Conservation (phyloP, 2,888 invertebrate species). For the Lysandra coridon region DNA sequence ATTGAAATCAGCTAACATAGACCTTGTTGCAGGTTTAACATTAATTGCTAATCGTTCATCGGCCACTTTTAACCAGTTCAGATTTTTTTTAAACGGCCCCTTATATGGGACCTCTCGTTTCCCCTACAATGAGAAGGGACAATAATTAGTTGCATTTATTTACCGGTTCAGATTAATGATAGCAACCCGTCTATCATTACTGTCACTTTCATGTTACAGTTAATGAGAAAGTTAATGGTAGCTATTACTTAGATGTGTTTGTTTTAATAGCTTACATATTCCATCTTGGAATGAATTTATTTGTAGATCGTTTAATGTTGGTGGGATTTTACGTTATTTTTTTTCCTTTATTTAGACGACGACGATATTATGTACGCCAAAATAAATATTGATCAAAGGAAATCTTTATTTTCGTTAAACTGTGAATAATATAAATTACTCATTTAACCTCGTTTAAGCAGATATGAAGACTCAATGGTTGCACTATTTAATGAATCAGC, state of each 20-base stretch:
- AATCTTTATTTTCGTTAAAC: not conserved
- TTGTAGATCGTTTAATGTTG: not conserved
- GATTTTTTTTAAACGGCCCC: not conserved
- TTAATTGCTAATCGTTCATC: not conserved
- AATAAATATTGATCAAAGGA: not conserved
- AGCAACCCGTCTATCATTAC: not conserved
- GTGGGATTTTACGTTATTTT: not conserved
- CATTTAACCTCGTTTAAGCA: not conserved
- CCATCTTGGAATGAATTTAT: not conserved
- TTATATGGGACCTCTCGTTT: too few relatives aligned
- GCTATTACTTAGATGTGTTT: not conserved
- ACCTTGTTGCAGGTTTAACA: not conserved
- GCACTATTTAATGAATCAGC: not conserved
- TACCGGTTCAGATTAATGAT: constrained; percentile 8
- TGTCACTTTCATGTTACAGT: not conserved
- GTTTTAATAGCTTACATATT: not conserved
- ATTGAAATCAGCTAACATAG: not conserved
- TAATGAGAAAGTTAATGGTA: not conserved
- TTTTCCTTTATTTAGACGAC: not conserved
- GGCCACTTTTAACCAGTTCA: constrained; percentile 3
- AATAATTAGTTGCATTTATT: not conserved
- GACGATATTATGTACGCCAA: not conserved
- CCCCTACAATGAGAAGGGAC: too few relatives aligned
- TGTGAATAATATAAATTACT: not conserved
- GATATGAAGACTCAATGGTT: not conserved